These are phyloP conservation scores for Nemoura dubitans DNA, from an alignment of 2,888 invertebrate genomes.

Conservation along the genomic window DNA sequence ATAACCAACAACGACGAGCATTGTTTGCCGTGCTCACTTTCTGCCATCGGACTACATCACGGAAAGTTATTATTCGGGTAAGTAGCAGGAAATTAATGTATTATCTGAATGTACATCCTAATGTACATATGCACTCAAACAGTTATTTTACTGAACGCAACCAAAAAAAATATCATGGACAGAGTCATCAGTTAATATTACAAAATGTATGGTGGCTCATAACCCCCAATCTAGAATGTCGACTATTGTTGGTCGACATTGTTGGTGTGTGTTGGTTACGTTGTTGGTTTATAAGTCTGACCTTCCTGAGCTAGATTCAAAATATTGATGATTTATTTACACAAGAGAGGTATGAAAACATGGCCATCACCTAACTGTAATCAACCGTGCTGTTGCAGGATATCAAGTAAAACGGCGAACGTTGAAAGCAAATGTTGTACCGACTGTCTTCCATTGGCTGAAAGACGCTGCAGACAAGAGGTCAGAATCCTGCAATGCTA, in stretches of 20 bases:
- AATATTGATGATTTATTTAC: no score
- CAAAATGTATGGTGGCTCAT: no score
- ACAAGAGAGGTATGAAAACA: no score
- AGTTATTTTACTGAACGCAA: no score
- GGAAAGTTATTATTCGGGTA: not conserved
- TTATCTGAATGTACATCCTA: not conserved
- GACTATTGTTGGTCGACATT: no score
- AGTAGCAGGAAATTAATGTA: not conserved
- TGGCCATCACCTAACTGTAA: not conserved
- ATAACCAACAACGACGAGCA: not conserved
- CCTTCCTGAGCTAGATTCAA: no score
- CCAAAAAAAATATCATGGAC: no score
- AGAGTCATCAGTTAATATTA: no score
- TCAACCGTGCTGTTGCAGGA: not conserved
- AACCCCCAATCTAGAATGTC: no score
- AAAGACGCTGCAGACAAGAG: not conserved
- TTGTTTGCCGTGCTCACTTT: conserved; percentile 13
- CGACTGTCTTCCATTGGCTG: not conserved
- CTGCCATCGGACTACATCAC: not conserved
- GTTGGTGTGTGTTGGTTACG: no score
- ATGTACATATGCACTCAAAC: not conserved
- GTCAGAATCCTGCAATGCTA: not conserved
- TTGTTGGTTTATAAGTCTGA: no score
- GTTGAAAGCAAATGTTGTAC: not conserved
- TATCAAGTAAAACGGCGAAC: not conserved